A percentile compares a stretch with the other conserved stretches of the same genome.
Conservation (phyloP, 2,888 invertebrate genomes). For the Andrena bicolor region DNA sequence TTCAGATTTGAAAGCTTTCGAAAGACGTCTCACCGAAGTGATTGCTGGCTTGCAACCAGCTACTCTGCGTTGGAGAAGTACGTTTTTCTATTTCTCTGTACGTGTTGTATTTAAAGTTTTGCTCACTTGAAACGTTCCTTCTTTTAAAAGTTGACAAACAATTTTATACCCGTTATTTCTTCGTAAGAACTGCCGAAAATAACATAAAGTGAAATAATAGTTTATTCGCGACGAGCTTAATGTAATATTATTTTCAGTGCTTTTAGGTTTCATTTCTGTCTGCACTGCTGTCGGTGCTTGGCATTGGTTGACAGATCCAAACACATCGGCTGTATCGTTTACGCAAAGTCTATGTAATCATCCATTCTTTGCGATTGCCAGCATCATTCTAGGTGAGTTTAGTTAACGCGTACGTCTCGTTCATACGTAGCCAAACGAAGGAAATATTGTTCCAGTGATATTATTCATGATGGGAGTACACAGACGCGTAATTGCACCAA, state of each 20-base stretch:
- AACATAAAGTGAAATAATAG: no score
- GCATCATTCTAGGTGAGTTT: conserved; percentile 90
- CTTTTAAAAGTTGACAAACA: conserved; percentile 13
- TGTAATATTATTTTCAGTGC: conserved; percentile 87
- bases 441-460: conserved; percentile 87
- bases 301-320: conserved; percentile 98
- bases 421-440: neutral
- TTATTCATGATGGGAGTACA: conserved; percentile 97
- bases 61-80: conserved; percentile 98
- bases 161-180: neutral
- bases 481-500: conserved; percentile 97
- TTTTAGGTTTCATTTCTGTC: conserved; percentile 93
- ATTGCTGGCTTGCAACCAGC: conserved; percentile 98
- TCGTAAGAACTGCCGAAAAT: neutral
- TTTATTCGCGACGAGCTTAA: conserved; percentile 1
- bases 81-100: conserved; percentile 81
- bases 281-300: conserved; percentile 98
- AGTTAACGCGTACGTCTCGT: neutral
- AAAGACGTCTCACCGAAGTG: conserved; percentile 98
- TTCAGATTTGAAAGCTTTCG: conserved; percentile 98
- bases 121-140: neutral
- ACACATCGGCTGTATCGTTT: conserved; percentile 95
- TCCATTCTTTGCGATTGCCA: conserved; percentile 96
- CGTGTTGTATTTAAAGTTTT: conserved; percentile 8
- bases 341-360: conserved; percentile 97